Evolutionary conservation across 2,113 vertebrate genomes (phyloP).

Genomic region (Xiphorhynchus elegans): DNA sequence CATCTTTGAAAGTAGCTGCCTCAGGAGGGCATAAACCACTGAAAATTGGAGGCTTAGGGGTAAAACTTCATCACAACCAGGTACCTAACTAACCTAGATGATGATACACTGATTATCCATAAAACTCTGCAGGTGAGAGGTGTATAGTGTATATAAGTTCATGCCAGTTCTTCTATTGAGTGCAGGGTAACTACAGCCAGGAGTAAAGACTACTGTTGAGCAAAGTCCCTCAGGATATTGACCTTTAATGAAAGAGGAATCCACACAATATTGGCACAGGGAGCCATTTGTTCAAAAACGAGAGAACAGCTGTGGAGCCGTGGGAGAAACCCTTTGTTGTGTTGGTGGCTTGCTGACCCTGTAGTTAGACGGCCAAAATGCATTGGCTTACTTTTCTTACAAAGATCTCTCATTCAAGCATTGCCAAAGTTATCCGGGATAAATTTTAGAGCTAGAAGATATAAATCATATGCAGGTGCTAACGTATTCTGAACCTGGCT

Average conservation of each 20-base stretch:
- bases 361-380: background rate
- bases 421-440: background rate
- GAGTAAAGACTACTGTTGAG: background rate
- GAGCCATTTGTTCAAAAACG: background rate
- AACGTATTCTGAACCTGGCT: background rate
- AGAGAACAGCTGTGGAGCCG: rapidly evolving
- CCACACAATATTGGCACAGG: background rate
- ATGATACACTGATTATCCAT: background rate
- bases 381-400: background rate
- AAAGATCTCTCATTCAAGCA: background rate
- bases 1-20: background rate
- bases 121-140: background rate
- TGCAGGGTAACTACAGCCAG: rapidly evolving
- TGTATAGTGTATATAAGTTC: background rate
- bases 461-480: background rate
- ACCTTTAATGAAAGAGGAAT: background rate
- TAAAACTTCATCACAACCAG: background rate
- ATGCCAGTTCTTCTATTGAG: background rate
- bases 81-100: background rate
- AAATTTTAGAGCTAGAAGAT: background rate
- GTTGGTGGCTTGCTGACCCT: background rate
- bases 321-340: background rate
- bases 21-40: background rate
- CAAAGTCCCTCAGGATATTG: background rate
- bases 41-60: slow-evolving; percentile 14